These are phyloP conservation scores for Biston betularia DNA, from an alignment of 2,888 invertebrate species.

Conservation along the genomic window DNA sequence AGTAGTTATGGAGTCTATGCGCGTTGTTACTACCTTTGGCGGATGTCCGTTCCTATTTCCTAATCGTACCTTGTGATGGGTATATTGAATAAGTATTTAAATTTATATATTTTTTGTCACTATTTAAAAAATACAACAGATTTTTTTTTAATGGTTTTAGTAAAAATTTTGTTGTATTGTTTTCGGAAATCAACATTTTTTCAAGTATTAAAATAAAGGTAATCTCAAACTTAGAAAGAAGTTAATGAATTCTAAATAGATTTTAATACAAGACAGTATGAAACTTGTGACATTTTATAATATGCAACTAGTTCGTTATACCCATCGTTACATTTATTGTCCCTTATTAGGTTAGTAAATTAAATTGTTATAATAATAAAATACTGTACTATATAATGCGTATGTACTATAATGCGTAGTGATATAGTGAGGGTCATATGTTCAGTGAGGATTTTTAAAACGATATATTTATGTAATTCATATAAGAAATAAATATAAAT, in stretches of 20 bases:
- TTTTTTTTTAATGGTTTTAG: no score
- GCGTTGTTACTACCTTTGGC: conserved; percentile 64
- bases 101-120: no score
- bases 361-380: conserved; percentile 42
- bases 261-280: no score
- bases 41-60: conserved; percentile 54
- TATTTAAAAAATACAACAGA: no score
- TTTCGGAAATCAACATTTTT: no score
- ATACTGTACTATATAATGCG: conserved; percentile 42
- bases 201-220: no score
- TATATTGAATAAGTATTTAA: conserved; percentile 46
- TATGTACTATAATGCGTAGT: conserved; percentile 47
- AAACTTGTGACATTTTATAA: neutral
- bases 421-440: conserved; percentile 49
- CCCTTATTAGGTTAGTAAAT: conserved; percentile 58
- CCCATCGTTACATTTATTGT: conserved; percentile 56
- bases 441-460: conserved; percentile 51
- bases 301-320: conserved; percentile 48
- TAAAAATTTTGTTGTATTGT: no score
- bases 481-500: no score
- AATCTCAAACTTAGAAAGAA: no score
- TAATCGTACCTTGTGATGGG: conserved; percentile 55
- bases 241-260: no score
- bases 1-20: conserved; percentile 74
- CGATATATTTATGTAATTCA: no score